phyloP scores from a whole-genome alignment of 2,797 vertebrate genomes.

The Pipistrellus kuhlii region DNA sequence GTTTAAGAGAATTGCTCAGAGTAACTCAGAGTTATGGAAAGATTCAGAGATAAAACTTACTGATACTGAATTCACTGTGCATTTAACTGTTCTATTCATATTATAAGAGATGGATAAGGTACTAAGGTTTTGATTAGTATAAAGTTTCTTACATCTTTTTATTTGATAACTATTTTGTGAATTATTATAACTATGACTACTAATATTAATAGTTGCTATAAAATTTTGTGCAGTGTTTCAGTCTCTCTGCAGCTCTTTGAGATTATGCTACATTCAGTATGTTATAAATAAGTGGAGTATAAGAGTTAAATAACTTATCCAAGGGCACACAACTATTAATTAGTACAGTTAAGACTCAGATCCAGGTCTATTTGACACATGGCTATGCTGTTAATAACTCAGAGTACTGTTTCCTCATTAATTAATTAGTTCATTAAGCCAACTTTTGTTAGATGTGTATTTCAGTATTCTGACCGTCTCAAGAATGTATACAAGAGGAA shows the following conservation, averaged over 20 bases:
- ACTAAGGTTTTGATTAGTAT: background rate
- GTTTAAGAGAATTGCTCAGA: background rate
- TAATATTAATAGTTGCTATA: background rate
- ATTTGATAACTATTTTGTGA: background rate
- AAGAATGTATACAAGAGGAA: background rate
- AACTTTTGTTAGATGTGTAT: background rate
- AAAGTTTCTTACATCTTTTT: background rate
- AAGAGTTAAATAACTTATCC: background rate
- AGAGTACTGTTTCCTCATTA: background rate
- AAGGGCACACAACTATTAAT: background rate
- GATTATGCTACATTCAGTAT: background rate
- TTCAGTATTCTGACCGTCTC: slow-evolving; percentile 23
- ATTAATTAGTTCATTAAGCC: background rate
- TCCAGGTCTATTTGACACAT: background rate
- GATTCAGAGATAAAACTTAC: background rate
- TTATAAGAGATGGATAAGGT: background rate
- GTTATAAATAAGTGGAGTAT: background rate
- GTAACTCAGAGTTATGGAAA: background rate
- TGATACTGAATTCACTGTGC: background rate
- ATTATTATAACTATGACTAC: background rate
- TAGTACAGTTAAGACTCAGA: background rate
- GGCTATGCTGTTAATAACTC: background rate
- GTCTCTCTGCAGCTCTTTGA: background rate
- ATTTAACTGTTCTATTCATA: background rate
- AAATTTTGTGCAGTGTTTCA: background rate